Base-by-base conservation (phyloP, 2,888 invertebrate genomes). In the Gortyna flavago region DNA sequence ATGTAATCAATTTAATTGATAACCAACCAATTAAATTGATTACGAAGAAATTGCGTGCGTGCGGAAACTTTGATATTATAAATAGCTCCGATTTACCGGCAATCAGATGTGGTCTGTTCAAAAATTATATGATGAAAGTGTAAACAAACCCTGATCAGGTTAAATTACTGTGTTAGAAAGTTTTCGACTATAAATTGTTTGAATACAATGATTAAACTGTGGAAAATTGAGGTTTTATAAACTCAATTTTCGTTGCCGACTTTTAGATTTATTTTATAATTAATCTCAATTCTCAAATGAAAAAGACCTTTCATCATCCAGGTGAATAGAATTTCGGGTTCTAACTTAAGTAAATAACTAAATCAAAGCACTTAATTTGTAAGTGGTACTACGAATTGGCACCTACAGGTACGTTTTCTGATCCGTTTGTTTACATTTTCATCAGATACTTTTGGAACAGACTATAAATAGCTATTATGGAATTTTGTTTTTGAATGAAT, bases 11-110 rank as follows among this genome's bases (percentile, higher is more conserved):
- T 76, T 62, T n/a, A 48, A 85, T 72, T 69, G 54, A 69, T 70
- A 75, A 41, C 61, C 68, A 61, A 72, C n/a, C 64, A 66, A 76
- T 85, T 81, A 65, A 51, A 64, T 81, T 65, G 65, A 81, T 85
- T 83, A 71, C 68, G 64, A 67, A 85, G 64, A 78, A 82, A 76
- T 79, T 68, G 79, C 67, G 51, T 80, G 83, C 69, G 71, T 79
- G 73, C 38, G 59, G 59, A 65, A 65, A 61, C 25, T 75, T 64
- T 65, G 35, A 71, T 71, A 51, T 54, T 71, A 64, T 67, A 69
- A 70, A 70, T 85, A 85, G 59, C 32, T 41, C 6, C 59, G 67
- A 67, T 68, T 67, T 73, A 67, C 32, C 48, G 32, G n/a, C 35
- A 66, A 57, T 48, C 21, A 18, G 44, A 44, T 69, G 8, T 38